Evolutionary conservation across 2,888 invertebrate genomes (phyloP).

Genomic region (Sympetrum striolatum): DNA sequence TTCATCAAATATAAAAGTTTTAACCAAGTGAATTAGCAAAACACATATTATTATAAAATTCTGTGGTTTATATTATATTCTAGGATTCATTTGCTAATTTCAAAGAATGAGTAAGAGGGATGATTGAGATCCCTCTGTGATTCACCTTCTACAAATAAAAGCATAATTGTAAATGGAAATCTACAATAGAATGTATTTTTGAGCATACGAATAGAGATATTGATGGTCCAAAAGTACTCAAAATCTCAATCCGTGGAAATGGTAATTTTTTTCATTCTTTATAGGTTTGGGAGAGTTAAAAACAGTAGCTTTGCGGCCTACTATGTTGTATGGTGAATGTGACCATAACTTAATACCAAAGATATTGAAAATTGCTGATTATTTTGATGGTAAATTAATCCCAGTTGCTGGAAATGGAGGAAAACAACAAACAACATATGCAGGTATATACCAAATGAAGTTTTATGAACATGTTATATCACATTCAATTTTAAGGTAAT

Average conservation of each 20-base stretch:
- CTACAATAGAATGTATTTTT: background rate
- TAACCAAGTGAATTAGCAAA: no score
- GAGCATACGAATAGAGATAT: background rate
- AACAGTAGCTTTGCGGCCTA: constrained; percentile 67
- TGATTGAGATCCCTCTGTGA: no score
- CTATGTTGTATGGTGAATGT: constrained; percentile 70
- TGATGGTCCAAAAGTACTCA: background rate
- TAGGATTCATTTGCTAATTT: no score
- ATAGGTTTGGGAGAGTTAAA: constrained; percentile 55
- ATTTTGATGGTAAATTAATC: constrained; percentile 60
- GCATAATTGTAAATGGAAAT: no score
- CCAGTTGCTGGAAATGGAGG: constrained; percentile 63
- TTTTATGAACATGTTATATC: no score
- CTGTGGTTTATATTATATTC: no score
- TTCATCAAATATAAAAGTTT: no score
- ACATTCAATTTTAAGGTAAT: no score
- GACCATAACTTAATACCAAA: constrained; percentile 66
- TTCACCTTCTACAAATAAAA: no score
- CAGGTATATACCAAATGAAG: constrained; percentile 56
- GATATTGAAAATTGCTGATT: constrained; percentile 61
- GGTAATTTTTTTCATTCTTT: background rate
- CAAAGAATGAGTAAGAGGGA: no score
- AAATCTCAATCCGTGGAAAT: background rate
- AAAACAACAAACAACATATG: constrained; percentile 66
- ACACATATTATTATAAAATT: no score